A percentile compares a stretch with the other conserved stretches of the same genome.
phyloP scores from a whole-genome alignment of 2,888 invertebrate species.

The Mimumesa dahlbomi region DNA sequence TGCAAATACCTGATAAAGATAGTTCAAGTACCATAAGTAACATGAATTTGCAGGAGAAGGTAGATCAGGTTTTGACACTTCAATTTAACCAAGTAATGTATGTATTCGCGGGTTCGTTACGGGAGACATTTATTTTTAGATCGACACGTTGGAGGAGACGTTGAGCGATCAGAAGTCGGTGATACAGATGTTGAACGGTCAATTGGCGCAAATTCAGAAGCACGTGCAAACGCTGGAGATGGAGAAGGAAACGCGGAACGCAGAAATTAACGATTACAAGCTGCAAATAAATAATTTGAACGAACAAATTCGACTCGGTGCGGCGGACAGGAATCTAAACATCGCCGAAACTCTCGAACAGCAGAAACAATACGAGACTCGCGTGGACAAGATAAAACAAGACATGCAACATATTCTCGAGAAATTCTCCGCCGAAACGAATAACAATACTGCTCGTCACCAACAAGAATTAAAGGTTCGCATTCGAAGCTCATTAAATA shows the following conservation, averaged over 20 bases:
- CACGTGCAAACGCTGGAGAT: constrained; percentile 80
- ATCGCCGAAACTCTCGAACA: constrained; percentile 67
- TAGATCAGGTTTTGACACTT: no score
- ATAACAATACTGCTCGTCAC: constrained; percentile 64
- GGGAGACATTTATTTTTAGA: constrained; percentile 68
- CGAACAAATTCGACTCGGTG: constrained; percentile 67
- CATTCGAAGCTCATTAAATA: no score
- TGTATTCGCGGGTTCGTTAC: no score
- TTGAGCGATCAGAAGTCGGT: constrained; percentile 62
- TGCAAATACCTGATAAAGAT: constrained; percentile 81
- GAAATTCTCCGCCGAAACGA: constrained; percentile 71
- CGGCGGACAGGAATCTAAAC: constrained; percentile 64
- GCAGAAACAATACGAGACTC: constrained; percentile 72
- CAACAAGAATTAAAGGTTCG: constrained; percentile 69
- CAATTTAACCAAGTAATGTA: no score
- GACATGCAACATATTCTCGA: constrained; percentile 74
- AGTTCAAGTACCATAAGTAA: constrained; percentile 75
- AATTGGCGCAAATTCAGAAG: constrained; percentile 65
- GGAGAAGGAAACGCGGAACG: constrained; percentile 82
- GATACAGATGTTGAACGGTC: constrained; percentile 62
- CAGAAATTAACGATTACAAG: constrained; percentile 77
- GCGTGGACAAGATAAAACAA: constrained; percentile 74
- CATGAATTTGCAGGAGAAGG: constrained; percentile 64
- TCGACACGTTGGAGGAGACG: constrained; percentile 71
- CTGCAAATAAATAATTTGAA: constrained; percentile 71